Conservation (phyloP, 2,113 vertebrate species). For the Mormyrus iriodes region DNA sequence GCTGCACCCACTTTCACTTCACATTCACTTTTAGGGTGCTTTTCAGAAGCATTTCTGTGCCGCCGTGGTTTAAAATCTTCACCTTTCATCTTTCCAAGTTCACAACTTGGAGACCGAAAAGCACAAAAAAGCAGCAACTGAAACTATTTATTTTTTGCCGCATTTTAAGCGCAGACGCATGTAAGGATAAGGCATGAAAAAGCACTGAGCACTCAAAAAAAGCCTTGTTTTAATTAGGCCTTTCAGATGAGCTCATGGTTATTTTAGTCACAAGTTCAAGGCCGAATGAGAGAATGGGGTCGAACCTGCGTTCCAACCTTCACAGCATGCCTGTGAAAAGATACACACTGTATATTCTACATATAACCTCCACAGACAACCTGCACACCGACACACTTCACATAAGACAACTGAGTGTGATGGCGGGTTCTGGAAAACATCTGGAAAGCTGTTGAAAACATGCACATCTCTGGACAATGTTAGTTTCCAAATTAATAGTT, state of each 20-base stretch:
- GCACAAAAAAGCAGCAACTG: not conserved
- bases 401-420: not conserved
- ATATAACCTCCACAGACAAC: not conserved
- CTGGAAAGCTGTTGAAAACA: not conserved
- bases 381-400: not conserved
- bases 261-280: not conserved
- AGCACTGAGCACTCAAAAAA: not conserved
- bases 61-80: not conserved
- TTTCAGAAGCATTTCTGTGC: not conserved
- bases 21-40: not conserved
- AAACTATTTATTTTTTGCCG: not conserved
- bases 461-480: not conserved
- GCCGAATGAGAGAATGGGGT: not conserved
- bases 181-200: not conserved
- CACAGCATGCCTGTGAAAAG: not conserved
- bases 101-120: not conserved
- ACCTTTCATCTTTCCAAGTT: not conserved
- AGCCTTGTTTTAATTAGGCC: not conserved
- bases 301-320: not conserved
- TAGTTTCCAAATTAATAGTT: not conserved
- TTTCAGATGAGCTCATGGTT: not conserved
- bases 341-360: not conserved
- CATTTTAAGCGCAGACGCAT: not conserved
- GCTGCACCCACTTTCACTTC: not conserved
- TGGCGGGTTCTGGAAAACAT: not conserved